Percentiles rank a stretch among this genome's conserved stretches.
Evolutionary conservation across 2,888 invertebrate genomes (phyloP).

Genomic region (Tuta absoluta): DNA sequence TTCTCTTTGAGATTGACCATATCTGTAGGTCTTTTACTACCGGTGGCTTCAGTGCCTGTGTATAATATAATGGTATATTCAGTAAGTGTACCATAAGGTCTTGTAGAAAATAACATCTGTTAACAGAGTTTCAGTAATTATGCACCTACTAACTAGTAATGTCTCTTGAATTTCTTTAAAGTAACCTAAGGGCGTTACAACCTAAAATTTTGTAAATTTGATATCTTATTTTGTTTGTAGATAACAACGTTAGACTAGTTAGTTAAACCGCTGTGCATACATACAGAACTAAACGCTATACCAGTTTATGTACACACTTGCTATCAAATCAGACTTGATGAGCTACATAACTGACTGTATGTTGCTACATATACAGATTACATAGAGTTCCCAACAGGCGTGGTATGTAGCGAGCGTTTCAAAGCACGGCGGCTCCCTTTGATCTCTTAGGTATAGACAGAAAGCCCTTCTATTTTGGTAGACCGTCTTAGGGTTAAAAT

Average conservation of each 20-base stretch:
- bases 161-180: too few species aligned
- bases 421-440: slow-evolving; percentile 65
- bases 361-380: slow-evolving; percentile 1
- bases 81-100: too few species aligned
- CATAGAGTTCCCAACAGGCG: slow-evolving; percentile 30
- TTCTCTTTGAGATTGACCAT: too few species aligned
- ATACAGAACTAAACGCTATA: neutral
- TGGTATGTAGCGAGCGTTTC: slow-evolving; percentile 53
- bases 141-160: too few species aligned
- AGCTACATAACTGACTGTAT: neutral
- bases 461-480: slow-evolving; percentile 67
- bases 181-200: too few species aligned
- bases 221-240: too few species aligned
- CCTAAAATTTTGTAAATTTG: too few species aligned
- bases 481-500: slow-evolving; percentile 56
- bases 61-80: too few species aligned
- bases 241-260: neutral
- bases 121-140: too few species aligned
- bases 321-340: slow-evolving; percentile 7
- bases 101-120: too few species aligned
- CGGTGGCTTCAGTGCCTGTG: too few species aligned
- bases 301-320: neutral
- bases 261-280: neutral
- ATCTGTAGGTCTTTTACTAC: too few species aligned
- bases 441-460: slow-evolving; percentile 56